Base-by-base conservation (phyloP, 2,797 vertebrate genomes). In the Pipistrellus pygmaeus region DNA sequence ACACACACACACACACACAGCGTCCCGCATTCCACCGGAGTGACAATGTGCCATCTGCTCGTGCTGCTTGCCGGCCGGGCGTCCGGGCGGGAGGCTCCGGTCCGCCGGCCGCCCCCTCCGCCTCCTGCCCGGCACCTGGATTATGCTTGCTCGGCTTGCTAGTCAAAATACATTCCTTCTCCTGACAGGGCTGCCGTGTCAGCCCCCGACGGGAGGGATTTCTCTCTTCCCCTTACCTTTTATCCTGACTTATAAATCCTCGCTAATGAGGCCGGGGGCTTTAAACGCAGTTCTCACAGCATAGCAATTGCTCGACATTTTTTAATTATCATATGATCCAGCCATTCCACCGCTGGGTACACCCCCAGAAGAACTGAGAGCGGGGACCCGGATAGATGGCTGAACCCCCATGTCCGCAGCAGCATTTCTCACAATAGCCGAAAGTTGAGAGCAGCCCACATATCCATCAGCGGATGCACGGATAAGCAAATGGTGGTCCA, bases 21-120 rank as follows among this genome's bases (percentile, higher is more conserved):
- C 35, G 25, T 97, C 96, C 97, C 97, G 96, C 97, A 97, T 97
- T 91, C 95, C 89, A 14, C 89, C 98, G 83, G 96, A 91, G 97
- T 96, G 97, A 97, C 97, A 98, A 96, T 97, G 92, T 90, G 83
- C 96, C 92, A 88, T 95, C 96, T 15, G 77, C 90, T 68, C 0
- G 3, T 0, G 7, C 60, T 4, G 60, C 32, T 10, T 5, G 30
- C 92, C 11, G 0, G 69, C 84, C 2, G 0, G 76, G 93, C 62
- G 32, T n/a, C 57, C 0, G 0, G n/a, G 41, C 5, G 0, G 3
- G 0, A 9, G 69, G 25, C 44, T 6, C 91, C 38, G 5, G 6
- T 4, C n/a, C 10, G 1, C 12, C 18, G 0, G 1, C 41, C 32
- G 13, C 25, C 71, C 32, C 62, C 84, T 75, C 2, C 0, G 6